Evolutionary conservation across 37 sponge, comb jelly and placozoan species (phyloP).

Genomic region (Tethya wilhelma): DNA sequence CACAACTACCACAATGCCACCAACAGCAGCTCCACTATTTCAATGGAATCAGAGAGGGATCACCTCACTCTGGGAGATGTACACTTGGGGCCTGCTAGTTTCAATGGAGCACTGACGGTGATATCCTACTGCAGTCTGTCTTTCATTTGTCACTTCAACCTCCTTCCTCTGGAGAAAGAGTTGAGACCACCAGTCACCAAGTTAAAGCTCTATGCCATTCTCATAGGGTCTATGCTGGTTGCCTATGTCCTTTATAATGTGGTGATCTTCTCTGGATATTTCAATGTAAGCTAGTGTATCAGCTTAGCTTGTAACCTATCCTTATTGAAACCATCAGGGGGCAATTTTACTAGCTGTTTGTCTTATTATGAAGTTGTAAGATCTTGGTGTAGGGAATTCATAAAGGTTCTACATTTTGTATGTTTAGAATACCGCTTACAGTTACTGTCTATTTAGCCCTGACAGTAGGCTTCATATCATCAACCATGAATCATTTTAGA

Average conservation of each 20-base stretch:
- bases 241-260: conserved; percentile 65
- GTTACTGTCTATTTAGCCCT: too few relatives aligned
- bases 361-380: too few relatives aligned
- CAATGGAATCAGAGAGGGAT: too few relatives aligned
- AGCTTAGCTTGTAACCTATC: too few relatives aligned
- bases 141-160: conserved; percentile 84
- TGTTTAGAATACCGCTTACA: too few relatives aligned
- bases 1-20: background rate
- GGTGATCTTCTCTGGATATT: conserved; percentile 66
- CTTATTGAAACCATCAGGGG: background rate
- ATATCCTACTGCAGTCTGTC: conserved; percentile 72
- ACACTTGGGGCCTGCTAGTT: too few relatives aligned
- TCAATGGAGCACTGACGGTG: conserved; percentile 31
- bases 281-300: conserved; percentile 66
- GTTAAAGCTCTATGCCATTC: conserved; percentile 29
- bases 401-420: too few relatives aligned
- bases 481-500: too few relatives aligned
- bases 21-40: too few relatives aligned
- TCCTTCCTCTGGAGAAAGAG: conserved; percentile 75
- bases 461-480: too few relatives aligned
- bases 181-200: conserved; percentile 36
- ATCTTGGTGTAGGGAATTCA: too few relatives aligned
- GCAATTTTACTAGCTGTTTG: background rate
- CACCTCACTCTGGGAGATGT: too few relatives aligned
- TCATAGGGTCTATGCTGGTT: conserved; percentile 32